Evolutionary conservation across 1,140 invertebrate species (phyloP).

Genomic region (Octopus bimaculoides): DNA sequence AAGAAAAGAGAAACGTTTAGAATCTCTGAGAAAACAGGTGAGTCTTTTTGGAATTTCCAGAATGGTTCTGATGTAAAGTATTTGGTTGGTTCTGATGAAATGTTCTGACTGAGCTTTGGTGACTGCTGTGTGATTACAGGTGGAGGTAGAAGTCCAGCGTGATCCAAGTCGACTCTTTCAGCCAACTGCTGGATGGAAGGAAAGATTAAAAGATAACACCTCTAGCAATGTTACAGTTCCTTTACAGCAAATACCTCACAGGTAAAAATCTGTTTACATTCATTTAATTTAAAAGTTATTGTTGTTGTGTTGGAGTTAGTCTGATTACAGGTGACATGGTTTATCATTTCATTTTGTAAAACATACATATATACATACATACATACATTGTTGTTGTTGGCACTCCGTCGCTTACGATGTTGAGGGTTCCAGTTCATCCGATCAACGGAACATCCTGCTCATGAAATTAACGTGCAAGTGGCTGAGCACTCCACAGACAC

Average conservation of each 20-base stretch:
- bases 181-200: constrained; percentile 48
- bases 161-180: constrained; percentile 44
- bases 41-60: neutral
- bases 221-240: constrained; percentile 31
- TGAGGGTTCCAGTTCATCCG: too few species aligned
- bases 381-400: neutral
- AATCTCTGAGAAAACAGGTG: constrained; percentile 1
- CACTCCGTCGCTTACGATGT: too few species aligned
- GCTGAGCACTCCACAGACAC: too few species aligned
- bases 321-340: neutral
- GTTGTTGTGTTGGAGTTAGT: neutral
- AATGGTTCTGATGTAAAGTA: too few species aligned
- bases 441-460: too few species aligned
- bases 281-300: neutral
- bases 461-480: too few species aligned
- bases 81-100: too few species aligned
- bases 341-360: neutral
- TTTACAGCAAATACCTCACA: constrained; percentile 45
- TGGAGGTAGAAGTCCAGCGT: constrained; percentile 37
- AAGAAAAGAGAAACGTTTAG: neutral
- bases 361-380: neutral
- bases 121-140: constrained; percentile 14
- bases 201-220: constrained; percentile 38
- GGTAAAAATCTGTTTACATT: constrained; percentile 24
- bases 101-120: too few species aligned